Evolutionary conservation across 1,140 invertebrate genomes (phyloP).

Genomic region (fruit fly (Drosophila melanogaster)): DNA sequence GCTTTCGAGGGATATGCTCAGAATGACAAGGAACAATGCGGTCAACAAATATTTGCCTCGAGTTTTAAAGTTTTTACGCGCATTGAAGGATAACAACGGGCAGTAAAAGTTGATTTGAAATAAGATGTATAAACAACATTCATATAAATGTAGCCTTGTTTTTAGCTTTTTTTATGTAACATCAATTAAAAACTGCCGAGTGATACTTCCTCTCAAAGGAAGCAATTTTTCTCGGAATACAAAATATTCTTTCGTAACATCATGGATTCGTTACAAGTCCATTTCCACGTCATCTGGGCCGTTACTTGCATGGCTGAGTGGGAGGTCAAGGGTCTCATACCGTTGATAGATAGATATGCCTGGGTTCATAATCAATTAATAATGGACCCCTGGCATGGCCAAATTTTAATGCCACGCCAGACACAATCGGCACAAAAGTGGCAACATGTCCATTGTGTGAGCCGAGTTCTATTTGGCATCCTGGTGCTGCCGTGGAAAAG

Average conservation of each 20-base stretch:
- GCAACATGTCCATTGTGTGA: slow-evolving; percentile 46
- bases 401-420: slow-evolving; percentile 31
- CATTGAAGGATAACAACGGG: neutral
- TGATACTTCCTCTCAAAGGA: slow-evolving; percentile 11
- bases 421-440: slow-evolving; percentile 52
- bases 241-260: slow-evolving; percentile 10
- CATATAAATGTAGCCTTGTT: too few relatives aligned
- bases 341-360: slow-evolving; percentile 50
- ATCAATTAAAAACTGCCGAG: neutral
- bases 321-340: slow-evolving; percentile 60
- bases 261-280: slow-evolving; percentile 12
- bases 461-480: slow-evolving; percentile 29
- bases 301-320: slow-evolving; percentile 8
- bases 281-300: slow-evolving; percentile 50
- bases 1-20: slow-evolving; percentile 7
- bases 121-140: too few relatives aligned
- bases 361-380: slow-evolving; percentile 70
- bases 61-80: neutral
- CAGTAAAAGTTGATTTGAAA: neutral
- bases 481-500: slow-evolving; percentile 32
- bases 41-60: neutral
- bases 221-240: neutral
- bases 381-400: slow-evolving; percentile 37
- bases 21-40: slow-evolving; percentile 14
- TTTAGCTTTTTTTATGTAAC: neutral